Evolutionary conservation across 1,140 invertebrate species (phyloP), one percentile per base, ranked within the genome.

Genomic region (Anastatus disparis): DNA sequence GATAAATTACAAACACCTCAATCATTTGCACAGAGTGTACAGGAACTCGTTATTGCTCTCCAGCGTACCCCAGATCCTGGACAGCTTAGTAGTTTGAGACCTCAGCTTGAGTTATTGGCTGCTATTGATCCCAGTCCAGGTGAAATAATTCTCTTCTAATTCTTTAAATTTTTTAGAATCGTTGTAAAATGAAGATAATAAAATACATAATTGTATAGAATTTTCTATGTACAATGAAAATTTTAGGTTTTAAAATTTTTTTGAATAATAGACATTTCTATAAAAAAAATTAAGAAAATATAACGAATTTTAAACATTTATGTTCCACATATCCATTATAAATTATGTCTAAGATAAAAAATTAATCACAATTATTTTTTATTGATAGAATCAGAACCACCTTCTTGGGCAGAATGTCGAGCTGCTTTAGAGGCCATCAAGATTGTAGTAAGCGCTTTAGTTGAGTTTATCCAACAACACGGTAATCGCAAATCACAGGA

Each of bases 1-100:
- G 93, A 95, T 76, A 95, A 97, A 87, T 84, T 97, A 31, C 95
- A 97, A 86, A 97, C 95, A 15, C 95, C 95, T 0, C 93, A 95
- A 74, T 95, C 93, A 2, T 97, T 97, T 84, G 91, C 93, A 1
- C 94, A 96, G 82, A 94, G 93, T 44, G 93, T 97, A 1, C 95
- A 96, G 82, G 96, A 98, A 82, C 83, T 98, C 68, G 91, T 97
- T 22, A 95, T 97, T 71, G 95, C 95, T 0, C 85, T 98, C 67
- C 96, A 98, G 81, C 88, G 96, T 71, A 97, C 95, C 7, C 93
- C 93, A 0, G 96, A 98, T 86, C 95, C 95, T 2, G 93, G 92
- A 61, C 93, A 95, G 81, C 83, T 97, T 52, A 89, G 92, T 29
- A 90, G 90, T 40, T 86, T 95, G 72, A 88, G 93, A 73, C 88